These are phyloP conservation scores for Ciconia nigra DNA, from an alignment of 2,797 vertebrate species.

Conservation along the genomic window DNA sequence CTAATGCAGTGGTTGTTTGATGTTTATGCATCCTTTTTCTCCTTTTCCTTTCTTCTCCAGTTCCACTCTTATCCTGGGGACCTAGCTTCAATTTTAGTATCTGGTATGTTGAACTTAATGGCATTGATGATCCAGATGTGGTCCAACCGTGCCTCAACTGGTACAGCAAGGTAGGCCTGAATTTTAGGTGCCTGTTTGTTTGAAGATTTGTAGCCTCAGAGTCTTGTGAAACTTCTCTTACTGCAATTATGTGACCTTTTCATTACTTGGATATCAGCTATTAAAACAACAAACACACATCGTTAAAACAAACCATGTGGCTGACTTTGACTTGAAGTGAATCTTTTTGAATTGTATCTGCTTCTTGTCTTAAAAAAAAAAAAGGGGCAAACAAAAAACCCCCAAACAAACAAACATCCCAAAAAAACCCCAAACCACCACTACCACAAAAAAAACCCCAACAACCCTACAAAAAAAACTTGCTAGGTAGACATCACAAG, in stretches of 20 bases:
- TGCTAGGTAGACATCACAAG: neutral
- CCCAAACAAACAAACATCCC: neutral
- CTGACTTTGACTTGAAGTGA: neutral
- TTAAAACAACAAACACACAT: neutral
- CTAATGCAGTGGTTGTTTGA: neutral
- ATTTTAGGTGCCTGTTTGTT: constrained; percentile 42
- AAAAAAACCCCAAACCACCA: neutral
- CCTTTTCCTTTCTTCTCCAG: constrained; percentile 73
- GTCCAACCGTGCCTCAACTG: constrained; percentile 99
- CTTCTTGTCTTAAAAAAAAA: neutral
- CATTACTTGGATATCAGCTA: neutral
- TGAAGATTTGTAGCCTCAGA: neutral
- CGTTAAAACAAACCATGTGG: neutral
- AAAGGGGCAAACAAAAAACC: neutral
- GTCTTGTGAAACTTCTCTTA: neutral
- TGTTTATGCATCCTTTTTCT: neutral
- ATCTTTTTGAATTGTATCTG: neutral
- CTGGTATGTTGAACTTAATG: constrained; percentile 98
- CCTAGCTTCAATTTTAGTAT: constrained; percentile 99
- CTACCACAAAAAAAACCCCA: no score
- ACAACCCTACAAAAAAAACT: neutral
- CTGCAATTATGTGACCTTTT: neutral
- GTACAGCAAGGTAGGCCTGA: constrained; percentile 96
- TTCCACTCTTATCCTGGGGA: constrained; percentile 98
- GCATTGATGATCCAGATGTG: constrained; percentile 96